These are phyloP conservation scores for Thera britannica DNA, from an alignment of 2,888 invertebrate species.

Conservation along the genomic window DNA sequence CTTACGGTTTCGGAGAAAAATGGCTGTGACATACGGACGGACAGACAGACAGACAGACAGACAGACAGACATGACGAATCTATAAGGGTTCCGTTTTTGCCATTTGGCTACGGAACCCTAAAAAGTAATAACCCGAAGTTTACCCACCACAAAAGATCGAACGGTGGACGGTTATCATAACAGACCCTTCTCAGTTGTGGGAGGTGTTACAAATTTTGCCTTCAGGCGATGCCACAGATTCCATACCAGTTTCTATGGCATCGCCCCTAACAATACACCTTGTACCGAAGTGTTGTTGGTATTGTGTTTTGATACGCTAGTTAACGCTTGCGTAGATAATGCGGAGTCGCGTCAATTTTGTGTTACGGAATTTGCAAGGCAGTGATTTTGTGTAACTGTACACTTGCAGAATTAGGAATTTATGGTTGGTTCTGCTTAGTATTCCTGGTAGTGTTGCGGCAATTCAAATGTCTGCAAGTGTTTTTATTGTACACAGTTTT, in stretches of 20 bases:
- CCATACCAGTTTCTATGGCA: constrained; percentile 17
- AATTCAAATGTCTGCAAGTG: not conserved
- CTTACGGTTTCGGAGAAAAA: too few species aligned
- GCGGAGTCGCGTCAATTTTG: constrained; percentile 52
- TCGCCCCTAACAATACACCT: constrained; percentile 60
- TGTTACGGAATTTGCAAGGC: constrained; percentile 52
- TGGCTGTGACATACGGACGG: too few species aligned
- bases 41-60: too few species aligned
- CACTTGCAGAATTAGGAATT: constrained; percentile 46
- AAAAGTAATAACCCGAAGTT: constrained; percentile 35
- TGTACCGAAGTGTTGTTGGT: constrained; percentile 51
- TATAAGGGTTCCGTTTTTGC: too few species aligned
- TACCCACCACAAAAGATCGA: constrained; percentile 27
- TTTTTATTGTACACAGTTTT: not conserved
- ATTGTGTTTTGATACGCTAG: constrained; percentile 65
- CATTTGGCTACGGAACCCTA: too few species aligned
- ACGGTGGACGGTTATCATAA: constrained; percentile 35
- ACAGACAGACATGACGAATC: too few species aligned
- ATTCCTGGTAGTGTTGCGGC: constrained; percentile 25
- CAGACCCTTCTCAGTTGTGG: constrained; percentile 56
- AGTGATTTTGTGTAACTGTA: constrained; percentile 52
- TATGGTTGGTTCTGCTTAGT: constrained; percentile 46
- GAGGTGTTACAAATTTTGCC: constrained; percentile 70
- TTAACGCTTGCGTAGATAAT: constrained; percentile 59
- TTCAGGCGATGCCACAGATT: constrained; percentile 45